A percentile compares a stretch with the other conserved stretches of the same genome.
These are phyloP conservation scores for Dromius quadrimaculatus DNA, from an alignment of 2,888 invertebrate genomes.

Conservation along the genomic window DNA sequence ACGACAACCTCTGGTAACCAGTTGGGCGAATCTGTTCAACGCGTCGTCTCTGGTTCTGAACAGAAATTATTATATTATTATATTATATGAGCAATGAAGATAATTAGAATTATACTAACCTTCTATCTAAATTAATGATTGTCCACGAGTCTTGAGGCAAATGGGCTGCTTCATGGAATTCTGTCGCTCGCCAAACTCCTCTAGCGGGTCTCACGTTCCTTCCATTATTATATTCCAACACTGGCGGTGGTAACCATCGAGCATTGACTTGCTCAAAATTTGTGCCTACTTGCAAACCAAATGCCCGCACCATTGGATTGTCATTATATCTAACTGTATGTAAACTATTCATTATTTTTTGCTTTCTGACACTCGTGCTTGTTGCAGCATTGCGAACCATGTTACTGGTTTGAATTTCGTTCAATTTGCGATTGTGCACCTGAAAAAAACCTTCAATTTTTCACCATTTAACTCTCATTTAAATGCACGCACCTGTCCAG, in stretches of 20 bases:
- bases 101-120: conserved; percentile 60
- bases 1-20: too few relatives aligned
- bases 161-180: too few relatives aligned
- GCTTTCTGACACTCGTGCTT: conserved; percentile 79
- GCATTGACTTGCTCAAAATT: conserved; percentile 83
- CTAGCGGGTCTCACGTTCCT: conserved; percentile 59
- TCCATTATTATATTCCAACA: conserved; percentile 72
- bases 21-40: not conserved
- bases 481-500: conserved; percentile 76
- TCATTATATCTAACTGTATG: conserved; percentile 62
- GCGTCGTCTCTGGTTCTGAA: not conserved
- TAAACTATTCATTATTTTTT: conserved; percentile 80
- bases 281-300: conserved; percentile 82
- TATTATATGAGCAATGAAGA: too few relatives aligned
- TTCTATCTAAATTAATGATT: conserved; percentile 64
- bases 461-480: conserved; percentile 64
- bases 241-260: conserved; percentile 83
- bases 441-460: not conserved
- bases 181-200: conserved; percentile 66
- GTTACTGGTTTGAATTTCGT: conserved; percentile 82
- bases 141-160: conserved; percentile 65
- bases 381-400: conserved; percentile 93
- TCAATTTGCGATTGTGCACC: conserved; percentile 80
- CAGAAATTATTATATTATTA: too few relatives aligned
- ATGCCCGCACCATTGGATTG: conserved; percentile 76